Base-by-base conservation (phyloP, 2,113 vertebrate species). In the Neodon shergylaensis region DNA sequence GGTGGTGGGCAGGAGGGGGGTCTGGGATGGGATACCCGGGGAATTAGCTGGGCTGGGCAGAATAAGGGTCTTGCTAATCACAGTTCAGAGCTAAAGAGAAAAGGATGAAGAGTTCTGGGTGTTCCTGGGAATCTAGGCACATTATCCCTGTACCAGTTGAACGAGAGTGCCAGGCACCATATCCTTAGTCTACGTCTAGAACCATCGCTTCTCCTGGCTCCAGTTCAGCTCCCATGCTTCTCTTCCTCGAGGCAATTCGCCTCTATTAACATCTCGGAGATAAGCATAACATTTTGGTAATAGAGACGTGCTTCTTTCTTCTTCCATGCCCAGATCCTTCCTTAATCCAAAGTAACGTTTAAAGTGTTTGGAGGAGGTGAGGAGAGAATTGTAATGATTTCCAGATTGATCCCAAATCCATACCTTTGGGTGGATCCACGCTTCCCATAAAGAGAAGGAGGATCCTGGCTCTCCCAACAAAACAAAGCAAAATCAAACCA, bases 21-120 rank as follows among this genome's bases (percentile, higher is more conserved):
- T 28, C 22, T 36, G 73, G 78, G 39, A 58, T 42, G 87, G 91
- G 90, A 31, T 47, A 74, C 22, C 21, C 36, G n/a, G 81, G 72
- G 58, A 16, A 4, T 49, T 42, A 78, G 86, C 68, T n/a, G 86
- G 78, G 91, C 66, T 94, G 94, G 78, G 74, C 68, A 14, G 89
- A 82, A 44, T 76, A 58, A 76, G 92, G 82, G 94, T 94, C 95
- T 98, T 98, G 96, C 97, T 95, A 93, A 96, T 96, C 94, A 96
- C 58, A 98, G 94, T 98, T 98, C 96, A 98, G 91, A 98, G 77
- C 72, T 97, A 90, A 95, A 98, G 97, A 85, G 92, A 93, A 94
- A 95, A 94, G 88, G 92, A 70, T 84, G 54, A 94, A 47, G 72
- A 74, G 88, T 79, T 96, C 85, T 88, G 24, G n/a, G 76, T 68